phyloP scores from a whole-genome alignment of 2,113 vertebrate species.

The Tachycineta bicolor region DNA sequence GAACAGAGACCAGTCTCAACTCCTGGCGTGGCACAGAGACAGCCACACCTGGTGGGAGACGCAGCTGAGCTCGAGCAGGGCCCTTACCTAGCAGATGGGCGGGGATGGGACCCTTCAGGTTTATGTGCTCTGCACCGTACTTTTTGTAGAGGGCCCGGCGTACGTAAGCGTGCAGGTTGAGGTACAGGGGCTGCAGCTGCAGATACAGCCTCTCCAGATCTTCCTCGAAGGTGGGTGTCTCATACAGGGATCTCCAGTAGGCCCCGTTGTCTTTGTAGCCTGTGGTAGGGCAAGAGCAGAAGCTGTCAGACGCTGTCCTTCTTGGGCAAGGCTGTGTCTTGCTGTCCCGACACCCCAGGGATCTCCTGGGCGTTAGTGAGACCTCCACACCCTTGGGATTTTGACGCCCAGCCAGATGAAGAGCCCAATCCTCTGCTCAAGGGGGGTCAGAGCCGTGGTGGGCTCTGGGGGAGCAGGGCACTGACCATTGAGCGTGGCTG shows the following conservation, averaged over 20 bases:
- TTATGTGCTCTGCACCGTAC: constrained; percentile 84
- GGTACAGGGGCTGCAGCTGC: constrained; percentile 91
- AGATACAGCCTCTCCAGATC: constrained; percentile 89
- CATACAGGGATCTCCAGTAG: constrained; percentile 91
- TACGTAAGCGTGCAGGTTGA: constrained; percentile 91
- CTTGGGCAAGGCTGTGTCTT: not conserved
- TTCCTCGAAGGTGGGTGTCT: constrained; percentile 85
- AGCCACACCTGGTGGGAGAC: not conserved
- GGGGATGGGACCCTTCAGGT: constrained; percentile 92
- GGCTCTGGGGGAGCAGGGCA: not conserved
- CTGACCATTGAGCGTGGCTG: constrained; percentile 89
- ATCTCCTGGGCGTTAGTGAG: not conserved
- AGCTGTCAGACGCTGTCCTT: not conserved
- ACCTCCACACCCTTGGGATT: not conserved
- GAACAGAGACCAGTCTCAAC: not conserved
- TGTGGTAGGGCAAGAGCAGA: constrained; percentile 22
- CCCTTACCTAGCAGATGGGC: constrained; percentile 92
- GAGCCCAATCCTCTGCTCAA: not conserved
- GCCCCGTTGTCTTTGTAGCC: constrained; percentile 87
- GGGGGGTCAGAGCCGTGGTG: not conserved
- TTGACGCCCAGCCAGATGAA: not conserved
- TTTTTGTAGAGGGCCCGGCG: constrained; percentile 86
- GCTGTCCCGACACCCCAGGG: not conserved
- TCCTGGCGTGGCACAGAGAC: not conserved
- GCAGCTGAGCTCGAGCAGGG: not conserved